Percentiles rank a stretch among this genome's conserved stretches.
Evolutionary conservation across 2,888 invertebrate genomes (phyloP).

Genomic region (Helleia helle): DNA sequence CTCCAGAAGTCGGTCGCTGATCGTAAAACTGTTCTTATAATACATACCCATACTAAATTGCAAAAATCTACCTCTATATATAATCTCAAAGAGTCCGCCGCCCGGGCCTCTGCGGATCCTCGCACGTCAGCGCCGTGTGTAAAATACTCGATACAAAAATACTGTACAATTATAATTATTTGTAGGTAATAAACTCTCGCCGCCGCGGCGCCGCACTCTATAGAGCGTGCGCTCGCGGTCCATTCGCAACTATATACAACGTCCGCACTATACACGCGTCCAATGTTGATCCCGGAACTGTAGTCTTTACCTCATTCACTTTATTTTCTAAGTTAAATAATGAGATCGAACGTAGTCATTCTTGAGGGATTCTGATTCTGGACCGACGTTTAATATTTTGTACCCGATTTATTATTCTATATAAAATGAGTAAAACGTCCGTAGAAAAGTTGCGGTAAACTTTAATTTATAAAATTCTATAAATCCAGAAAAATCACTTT

Average conservation of each 20-base stretch:
- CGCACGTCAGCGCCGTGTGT: slow-evolving; percentile 33
- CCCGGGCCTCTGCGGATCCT: slow-evolving; percentile 15
- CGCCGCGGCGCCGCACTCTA: slow-evolving; percentile 34
- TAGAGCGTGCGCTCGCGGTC: slow-evolving; percentile 11
- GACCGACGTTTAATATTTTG: slow-evolving; percentile 33
- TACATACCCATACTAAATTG: slow-evolving; percentile 64
- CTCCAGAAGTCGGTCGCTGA: slow-evolving; percentile 55
- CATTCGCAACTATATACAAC: slow-evolving; percentile 68
- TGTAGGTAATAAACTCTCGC: slow-evolving; percentile 64
- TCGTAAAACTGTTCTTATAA: slow-evolving; percentile 57
- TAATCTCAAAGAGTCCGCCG: slow-evolving; percentile 53
- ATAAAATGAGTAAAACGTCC: slow-evolving; percentile 18
- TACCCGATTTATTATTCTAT: slow-evolving; percentile 22
- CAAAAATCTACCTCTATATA: slow-evolving; percentile 53
- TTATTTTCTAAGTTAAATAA: slow-evolving; percentile 72
- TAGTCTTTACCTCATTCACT: slow-evolving; percentile 70
- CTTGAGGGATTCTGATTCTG: slow-evolving; percentile 54
- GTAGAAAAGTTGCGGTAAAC: slow-evolving; percentile 15
- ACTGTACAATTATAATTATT: slow-evolving; percentile 71
- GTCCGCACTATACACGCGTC: slow-evolving; percentile 65
- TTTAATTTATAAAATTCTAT: slow-evolving; percentile 19
- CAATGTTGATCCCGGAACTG: slow-evolving; percentile 71
- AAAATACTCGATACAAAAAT: slow-evolving; percentile 72
- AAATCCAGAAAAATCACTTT: slow-evolving; percentile 19
- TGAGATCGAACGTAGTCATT: slow-evolving; percentile 71